A percentile compares a stretch with the other conserved stretches of the same genome.
These are phyloP conservation scores for Agrypnia vestita DNA, from an alignment of 1,140 invertebrate species.

Conservation along the genomic window DNA sequence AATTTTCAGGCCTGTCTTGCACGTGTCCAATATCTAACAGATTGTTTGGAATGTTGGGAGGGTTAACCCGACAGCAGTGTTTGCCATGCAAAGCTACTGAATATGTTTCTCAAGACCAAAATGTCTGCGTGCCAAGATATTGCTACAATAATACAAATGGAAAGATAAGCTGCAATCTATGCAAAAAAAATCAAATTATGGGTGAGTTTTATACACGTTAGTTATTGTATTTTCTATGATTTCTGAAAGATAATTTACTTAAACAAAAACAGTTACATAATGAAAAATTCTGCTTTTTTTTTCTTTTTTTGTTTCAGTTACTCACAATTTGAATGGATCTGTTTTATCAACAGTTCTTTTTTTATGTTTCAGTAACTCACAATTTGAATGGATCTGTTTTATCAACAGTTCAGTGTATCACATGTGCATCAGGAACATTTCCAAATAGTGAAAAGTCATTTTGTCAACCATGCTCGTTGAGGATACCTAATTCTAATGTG, in stretches of 20 bases:
- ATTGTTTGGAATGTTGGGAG: constrained; percentile 21
- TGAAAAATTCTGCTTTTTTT: too few relatives aligned
- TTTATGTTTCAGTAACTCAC: constrained; percentile 54
- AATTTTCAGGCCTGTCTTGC: constrained; percentile 55
- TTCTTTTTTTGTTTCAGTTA: too few relatives aligned
- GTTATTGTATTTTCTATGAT: too few relatives aligned
- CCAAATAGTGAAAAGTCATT: constrained; percentile 49
- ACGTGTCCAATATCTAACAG: constrained; percentile 44
- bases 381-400: constrained; percentile 45
- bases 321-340: too few relatives aligned
- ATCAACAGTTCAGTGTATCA: constrained; percentile 51
- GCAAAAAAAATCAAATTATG: constrained; percentile 57
- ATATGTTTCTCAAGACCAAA: constrained; percentile 47
- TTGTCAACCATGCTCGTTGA: constrained; percentile 52
- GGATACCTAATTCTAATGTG: neutral
- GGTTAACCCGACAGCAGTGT: constrained; percentile 39
- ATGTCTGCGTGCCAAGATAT: constrained; percentile 51
- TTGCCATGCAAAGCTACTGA: constrained; percentile 54
- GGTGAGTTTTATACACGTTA: constrained; percentile 28
- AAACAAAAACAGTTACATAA: too few relatives aligned
- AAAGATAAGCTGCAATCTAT: constrained; percentile 54
- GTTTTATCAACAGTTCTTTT: too few relatives aligned
- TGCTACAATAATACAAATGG: constrained; percentile 54
- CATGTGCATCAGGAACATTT: constrained; percentile 50
- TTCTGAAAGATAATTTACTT: too few relatives aligned